Evolutionary conservation across 1,140 invertebrate genomes (phyloP).

Genomic region (Camponotus vicinus): DNA sequence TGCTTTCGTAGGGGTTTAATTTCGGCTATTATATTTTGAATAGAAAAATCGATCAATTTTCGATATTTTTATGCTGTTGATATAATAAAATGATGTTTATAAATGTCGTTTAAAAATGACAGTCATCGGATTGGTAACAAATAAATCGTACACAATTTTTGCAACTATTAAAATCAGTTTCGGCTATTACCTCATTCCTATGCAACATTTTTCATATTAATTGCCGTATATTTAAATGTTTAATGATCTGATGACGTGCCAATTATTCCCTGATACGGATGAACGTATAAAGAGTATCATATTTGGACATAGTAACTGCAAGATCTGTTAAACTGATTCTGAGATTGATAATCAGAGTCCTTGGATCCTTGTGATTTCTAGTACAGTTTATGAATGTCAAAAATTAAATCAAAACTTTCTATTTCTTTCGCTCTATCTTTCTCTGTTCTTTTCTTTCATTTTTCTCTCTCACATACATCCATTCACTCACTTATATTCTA

Average conservation of each 20-base stretch:
- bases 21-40: neutral
- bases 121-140: neutral
- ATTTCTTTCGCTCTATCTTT: neutral
- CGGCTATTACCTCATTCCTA: neutral
- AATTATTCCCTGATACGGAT: neutral
- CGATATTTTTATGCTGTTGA: neutral
- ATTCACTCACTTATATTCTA: constrained; percentile 45
- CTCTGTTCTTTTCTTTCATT: neutral
- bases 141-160: neutral
- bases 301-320: neutral
- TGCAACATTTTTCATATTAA: constrained; percentile 6
- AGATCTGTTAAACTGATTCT: neutral
- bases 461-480: neutral
- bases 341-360: neutral
- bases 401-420: neutral
- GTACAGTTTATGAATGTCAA: neutral
- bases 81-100: neutral
- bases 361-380: neutral
- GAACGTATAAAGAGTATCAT: neutral
- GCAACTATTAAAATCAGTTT: constrained; percentile 9
- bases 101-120: neutral
- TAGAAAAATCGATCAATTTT: neutral
- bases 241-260: neutral
- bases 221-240: neutral
- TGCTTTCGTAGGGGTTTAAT: neutral